Evolutionary conservation across 1,140 invertebrate species (phyloP).

Genomic region (Kradibia gibbosae): DNA sequence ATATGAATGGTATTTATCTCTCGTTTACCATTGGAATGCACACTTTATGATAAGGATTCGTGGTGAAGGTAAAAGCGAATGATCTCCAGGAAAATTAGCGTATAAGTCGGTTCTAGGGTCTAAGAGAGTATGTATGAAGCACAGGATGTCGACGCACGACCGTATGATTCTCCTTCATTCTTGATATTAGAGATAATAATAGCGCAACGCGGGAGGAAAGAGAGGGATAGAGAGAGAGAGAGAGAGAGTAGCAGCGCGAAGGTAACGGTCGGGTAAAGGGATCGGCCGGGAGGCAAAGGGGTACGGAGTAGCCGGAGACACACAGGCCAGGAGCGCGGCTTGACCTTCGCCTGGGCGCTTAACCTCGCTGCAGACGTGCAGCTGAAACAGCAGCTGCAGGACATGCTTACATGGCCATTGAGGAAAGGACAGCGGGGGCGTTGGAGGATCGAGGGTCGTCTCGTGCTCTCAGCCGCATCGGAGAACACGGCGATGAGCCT

Average conservation of each 20-base stretch:
- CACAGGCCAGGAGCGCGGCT: conserved; percentile 11
- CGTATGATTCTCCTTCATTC: not conserved
- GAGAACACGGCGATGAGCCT: not conserved
- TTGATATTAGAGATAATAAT: conserved; percentile 17
- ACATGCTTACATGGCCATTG: conserved; percentile 33
- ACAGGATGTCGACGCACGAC: not conserved
- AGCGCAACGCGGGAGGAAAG: not conserved
- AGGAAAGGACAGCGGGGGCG: no score
- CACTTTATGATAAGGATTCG: no score
- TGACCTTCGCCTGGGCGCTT: conserved; percentile 50
- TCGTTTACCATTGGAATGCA: no score
- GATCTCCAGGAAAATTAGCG: not conserved
- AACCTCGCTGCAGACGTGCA: conserved; percentile 8
- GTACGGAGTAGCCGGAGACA: not conserved
- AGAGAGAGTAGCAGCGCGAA: not conserved
- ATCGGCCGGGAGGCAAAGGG: not conserved
- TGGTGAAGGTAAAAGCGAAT: not conserved
- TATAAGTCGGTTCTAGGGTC: not conserved
- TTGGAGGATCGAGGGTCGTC: no score
- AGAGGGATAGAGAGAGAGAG: conserved; percentile 15
- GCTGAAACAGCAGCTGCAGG: not conserved
- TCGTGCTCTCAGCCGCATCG: not conserved
- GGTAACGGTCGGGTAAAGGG: not conserved
- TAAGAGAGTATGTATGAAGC: not conserved
- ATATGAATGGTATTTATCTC: not conserved